These are phyloP conservation scores for Hofmannophila pseudospretella DNA, from an alignment of 2,888 invertebrate genomes.

Conservation along the genomic window DNA sequence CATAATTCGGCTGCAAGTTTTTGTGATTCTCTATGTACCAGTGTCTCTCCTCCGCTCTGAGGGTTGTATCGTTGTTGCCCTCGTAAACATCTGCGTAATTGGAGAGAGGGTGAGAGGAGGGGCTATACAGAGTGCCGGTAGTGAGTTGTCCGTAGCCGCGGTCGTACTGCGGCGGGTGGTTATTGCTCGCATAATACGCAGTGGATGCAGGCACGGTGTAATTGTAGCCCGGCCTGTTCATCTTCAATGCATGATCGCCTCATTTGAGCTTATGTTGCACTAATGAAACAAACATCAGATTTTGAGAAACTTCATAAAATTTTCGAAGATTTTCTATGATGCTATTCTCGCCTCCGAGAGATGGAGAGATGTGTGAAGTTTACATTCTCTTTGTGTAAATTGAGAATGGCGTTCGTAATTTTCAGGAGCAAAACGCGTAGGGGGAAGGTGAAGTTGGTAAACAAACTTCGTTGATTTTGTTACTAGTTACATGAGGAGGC, in stretches of 20 bases:
- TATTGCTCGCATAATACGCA: conserved; percentile 64
- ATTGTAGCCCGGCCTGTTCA: conserved; percentile 75
- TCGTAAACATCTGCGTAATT: conserved; percentile 74
- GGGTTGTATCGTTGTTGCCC: conserved; percentile 73
- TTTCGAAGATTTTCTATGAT: conserved; percentile 29
- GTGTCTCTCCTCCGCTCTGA: conserved; percentile 70
- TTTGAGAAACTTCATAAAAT: conserved; percentile 31
- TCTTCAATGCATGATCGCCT: conserved; percentile 66
- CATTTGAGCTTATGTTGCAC: conserved; percentile 65
- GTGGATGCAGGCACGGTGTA: conserved; percentile 70
- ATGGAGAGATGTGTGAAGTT: conserved; percentile 10
- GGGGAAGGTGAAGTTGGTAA: conserved; percentile 33
- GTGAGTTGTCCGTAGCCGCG: conserved; percentile 64
- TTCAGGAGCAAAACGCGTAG: conserved; percentile 14
- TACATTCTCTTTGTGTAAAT: conserved; percentile 10
- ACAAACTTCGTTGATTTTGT: conserved; percentile 58
- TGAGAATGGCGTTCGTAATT: conserved; percentile 7
- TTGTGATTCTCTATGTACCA: conserved; percentile 76
- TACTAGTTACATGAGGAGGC: conserved; percentile 50
- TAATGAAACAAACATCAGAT: conserved; percentile 30
- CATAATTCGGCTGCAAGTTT: conserved; percentile 60
- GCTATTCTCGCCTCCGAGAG: conserved; percentile 35
- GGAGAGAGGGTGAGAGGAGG: conserved; percentile 64
- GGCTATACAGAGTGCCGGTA: conserved; percentile 58
- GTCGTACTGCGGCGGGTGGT: conserved; percentile 67